Base-by-base conservation (phyloP, 53 echinoderm and acorn worm genomes). In the Pentamera pediparva region DNA sequence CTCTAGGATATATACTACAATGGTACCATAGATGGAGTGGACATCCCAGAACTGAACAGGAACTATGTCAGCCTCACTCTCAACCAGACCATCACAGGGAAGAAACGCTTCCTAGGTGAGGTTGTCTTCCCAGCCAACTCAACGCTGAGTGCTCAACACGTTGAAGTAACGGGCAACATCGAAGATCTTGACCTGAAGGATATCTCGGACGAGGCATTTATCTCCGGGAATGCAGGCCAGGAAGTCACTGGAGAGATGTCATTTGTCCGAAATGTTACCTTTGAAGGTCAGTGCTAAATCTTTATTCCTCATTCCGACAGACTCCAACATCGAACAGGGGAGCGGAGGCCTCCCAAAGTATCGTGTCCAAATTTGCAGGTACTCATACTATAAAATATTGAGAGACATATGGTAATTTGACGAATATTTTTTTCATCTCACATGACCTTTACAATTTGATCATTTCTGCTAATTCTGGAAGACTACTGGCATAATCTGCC, bases 61-160 rank as follows among this genome's bases (percentile, higher is more conserved):
- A 76, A 85, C 27, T 96, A 91, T 72, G 78, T 91, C 60, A 96
- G 96, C 70, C 76, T 75, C 2, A 59, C 80, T 18, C 29, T 32
- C 9, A 47, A 75, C 1, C 96, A 96, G 59, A 77, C 76, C 37
- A 82, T 96, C 35, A 83, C 78, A 2, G 96, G 75, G 1, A 64
- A 58, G 74, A 96, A 91, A 60, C 62, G 35, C 11, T 85, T 83
- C 61, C 22, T 35, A 4, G 88, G 50, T 25, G 32, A 59, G 4
- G 61, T 93, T 0, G 71, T 61, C 40, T 25, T 86, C 24, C 63
- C 61, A 2, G 61, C 51, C 15, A 70, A 65, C 48, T 81, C 72
- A 18, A 53, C 69, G 30, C 56, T 89, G 11, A 59, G 27, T 21
- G 76, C 80, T 11, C 37, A 60, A 29, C 19, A 75, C 39, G 73